Percentiles rank a stretch among this genome's conserved stretches.
Evolutionary conservation across 2,888 invertebrate species (phyloP).

Genomic region (Platerodrilus igneus): DNA sequence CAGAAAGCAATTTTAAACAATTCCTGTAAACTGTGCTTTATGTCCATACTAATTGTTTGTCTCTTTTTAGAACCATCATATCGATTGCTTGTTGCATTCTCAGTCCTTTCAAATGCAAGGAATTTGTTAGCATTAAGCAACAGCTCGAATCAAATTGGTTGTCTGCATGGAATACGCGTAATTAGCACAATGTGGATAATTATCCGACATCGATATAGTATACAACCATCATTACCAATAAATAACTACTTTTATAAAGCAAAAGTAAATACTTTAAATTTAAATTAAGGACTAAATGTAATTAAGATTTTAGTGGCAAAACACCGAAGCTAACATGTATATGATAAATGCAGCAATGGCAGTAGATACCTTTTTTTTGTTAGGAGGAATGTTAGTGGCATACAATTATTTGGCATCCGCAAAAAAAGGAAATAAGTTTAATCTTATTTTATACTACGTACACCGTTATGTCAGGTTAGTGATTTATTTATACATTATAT

Average conservation of each 20-base stretch:
- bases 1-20: no score
- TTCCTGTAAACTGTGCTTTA: no score
- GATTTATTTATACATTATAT: no score
- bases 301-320: constrained; percentile 21
- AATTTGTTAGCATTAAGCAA: constrained; percentile 41
- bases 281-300: background rate
- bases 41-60: no score
- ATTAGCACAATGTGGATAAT: constrained; percentile 49
- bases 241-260: constrained; percentile 9
- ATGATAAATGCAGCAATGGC: constrained; percentile 25
- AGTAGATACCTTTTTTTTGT: constrained; percentile 61
- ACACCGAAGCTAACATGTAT: constrained; percentile 19
- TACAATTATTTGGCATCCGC: constrained; percentile 43
- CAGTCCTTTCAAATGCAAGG: constrained; percentile 44
- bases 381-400: constrained; percentile 57
- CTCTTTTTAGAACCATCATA: constrained; percentile 3
- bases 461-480: constrained; percentile 47
- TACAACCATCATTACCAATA: constrained; percentile 2
- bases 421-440: constrained; percentile 35
- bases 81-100: constrained; percentile 35
- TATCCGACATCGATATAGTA: constrained; percentile 43
- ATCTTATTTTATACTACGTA: constrained; percentile 41
- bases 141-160: constrained; percentile 35
- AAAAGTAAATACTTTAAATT: background rate
- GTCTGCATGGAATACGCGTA: constrained; percentile 46